phyloP scores from a whole-genome alignment of 2,888 invertebrate species.

The Rhagonycha fulva region DNA sequence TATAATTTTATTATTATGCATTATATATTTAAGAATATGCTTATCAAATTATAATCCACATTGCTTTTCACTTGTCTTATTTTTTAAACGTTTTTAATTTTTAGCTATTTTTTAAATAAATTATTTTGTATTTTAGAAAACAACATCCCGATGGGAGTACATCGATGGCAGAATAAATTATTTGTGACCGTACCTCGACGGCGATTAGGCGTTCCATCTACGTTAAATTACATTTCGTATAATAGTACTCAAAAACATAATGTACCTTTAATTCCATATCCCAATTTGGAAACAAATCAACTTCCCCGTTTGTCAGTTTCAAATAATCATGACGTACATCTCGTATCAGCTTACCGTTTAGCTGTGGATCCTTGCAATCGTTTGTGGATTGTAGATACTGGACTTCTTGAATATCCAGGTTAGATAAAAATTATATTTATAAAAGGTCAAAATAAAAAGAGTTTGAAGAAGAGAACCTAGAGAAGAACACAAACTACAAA shows the following conservation, averaged over 20 bases:
- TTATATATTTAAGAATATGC: too few relatives aligned
- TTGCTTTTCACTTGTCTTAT: not conserved
- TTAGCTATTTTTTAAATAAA: too few relatives aligned
- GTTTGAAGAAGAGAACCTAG: too few relatives aligned
- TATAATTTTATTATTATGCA: too few relatives aligned
- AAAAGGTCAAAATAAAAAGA: too few relatives aligned
- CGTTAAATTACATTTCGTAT: slow-evolving; percentile 55
- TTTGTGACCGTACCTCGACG: slow-evolving; percentile 76
- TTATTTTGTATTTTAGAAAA: slow-evolving; percentile 52
- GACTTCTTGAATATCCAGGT: slow-evolving; percentile 70
- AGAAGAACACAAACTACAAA: too few relatives aligned
- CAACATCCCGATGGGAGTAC: slow-evolving; percentile 71
- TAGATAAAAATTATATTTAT: slow-evolving; percentile 13
- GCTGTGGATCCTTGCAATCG: slow-evolving; percentile 72
- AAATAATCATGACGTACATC: slow-evolving; percentile 30
- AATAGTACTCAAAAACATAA: slow-evolving; percentile 49
- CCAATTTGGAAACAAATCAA: slow-evolving; percentile 63
- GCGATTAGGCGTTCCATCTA: slow-evolving; percentile 61
- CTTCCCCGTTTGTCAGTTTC: slow-evolving; percentile 48
- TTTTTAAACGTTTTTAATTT: not conserved
- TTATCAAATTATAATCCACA: too few relatives aligned
- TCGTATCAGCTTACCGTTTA: slow-evolving; percentile 74
- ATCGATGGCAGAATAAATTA: slow-evolving; percentile 65
- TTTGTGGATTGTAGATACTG: slow-evolving; percentile 81
- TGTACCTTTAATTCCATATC: slow-evolving; percentile 63